These are phyloP conservation scores for Pitta sordida DNA, from an alignment of 2,113 vertebrate genomes.

Conservation along the genomic window DNA sequence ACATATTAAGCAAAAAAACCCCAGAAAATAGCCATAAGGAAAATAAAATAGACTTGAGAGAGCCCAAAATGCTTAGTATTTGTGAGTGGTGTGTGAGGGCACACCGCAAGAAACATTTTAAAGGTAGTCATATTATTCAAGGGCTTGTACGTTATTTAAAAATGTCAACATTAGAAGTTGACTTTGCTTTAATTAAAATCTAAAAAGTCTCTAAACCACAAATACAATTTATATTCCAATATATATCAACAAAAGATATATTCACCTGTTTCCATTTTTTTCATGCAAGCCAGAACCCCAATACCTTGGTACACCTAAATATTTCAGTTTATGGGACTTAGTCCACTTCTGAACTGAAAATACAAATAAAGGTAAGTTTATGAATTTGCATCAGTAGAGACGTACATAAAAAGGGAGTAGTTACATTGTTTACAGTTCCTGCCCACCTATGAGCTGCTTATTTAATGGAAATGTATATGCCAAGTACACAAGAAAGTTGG, in stretches of 20 bases:
- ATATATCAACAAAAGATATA: background rate
- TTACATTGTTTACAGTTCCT: background rate
- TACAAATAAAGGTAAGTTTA: conserved; percentile 53
- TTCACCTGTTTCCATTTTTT: conserved; percentile 87
- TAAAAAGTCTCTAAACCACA: background rate
- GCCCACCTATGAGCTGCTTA: background rate
- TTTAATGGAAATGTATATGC: background rate
- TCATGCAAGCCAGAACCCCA: conserved; percentile 94
- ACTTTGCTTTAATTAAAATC: background rate
- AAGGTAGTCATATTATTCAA: background rate
- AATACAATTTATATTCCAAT: background rate
- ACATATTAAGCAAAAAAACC: background rate
- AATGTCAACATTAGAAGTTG: background rate
- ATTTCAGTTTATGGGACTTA: conserved; percentile 83
- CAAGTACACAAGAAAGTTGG: background rate
- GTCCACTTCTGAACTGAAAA: conserved; percentile 90
- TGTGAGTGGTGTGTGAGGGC: background rate
- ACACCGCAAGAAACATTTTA: background rate
- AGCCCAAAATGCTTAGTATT: background rate
- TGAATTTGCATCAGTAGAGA: background rate
- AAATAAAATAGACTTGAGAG: background rate
- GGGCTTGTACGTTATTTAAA: background rate
- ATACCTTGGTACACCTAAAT: conserved; percentile 90
- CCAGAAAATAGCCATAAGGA: background rate
- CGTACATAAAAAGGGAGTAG: background rate